Percentiles rank a stretch among this genome's conserved stretches.
Conservation (phyloP, 2,888 invertebrate genomes). For the Meiosimyza decipiens region DNA sequence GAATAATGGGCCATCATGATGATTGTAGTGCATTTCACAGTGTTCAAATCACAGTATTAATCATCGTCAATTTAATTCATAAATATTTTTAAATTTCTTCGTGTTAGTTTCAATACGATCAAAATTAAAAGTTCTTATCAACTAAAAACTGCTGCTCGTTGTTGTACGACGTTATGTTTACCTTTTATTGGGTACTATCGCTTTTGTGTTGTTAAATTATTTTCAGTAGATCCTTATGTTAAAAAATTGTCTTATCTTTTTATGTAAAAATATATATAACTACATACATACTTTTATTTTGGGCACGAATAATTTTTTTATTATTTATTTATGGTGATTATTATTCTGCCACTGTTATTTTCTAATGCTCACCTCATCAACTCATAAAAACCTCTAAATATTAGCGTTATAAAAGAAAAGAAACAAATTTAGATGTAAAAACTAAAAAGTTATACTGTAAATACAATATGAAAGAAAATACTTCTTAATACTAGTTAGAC, state of each 20-base stretch:
- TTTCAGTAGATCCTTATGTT: background rate
- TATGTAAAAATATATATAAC: background rate
- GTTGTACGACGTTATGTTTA: constrained; percentile 28
- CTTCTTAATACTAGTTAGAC: constrained; percentile 16
- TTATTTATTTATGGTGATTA: background rate
- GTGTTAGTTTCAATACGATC: background rate
- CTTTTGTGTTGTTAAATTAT: background rate
- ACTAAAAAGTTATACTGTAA: constrained; percentile 16
- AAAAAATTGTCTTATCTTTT: constrained; percentile 5
- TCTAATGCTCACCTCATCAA: constrained; percentile 23
- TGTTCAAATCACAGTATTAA: constrained; percentile 21
- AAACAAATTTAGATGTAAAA: constrained; percentile 21
- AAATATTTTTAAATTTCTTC: background rate
- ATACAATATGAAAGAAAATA: constrained; percentile 21
- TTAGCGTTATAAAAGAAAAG: constrained; percentile 6
- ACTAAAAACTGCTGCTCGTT: constrained; percentile 15
- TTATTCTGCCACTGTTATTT: constrained; percentile 27
- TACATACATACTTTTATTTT: background rate
- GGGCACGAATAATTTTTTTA: constrained; percentile 5
- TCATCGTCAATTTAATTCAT: constrained; percentile 11
- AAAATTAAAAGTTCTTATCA: background rate
- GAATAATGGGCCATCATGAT: constrained; percentile 49
- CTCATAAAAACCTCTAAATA: background rate
- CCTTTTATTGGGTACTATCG: constrained; percentile 31
- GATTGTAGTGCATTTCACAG: constrained; percentile 32